A percentile compares a stretch with the other conserved stretches of the same genome.
phyloP scores from a whole-genome alignment of 92 coral and sea anemone species.

The Nematostella vectensis region DNA sequence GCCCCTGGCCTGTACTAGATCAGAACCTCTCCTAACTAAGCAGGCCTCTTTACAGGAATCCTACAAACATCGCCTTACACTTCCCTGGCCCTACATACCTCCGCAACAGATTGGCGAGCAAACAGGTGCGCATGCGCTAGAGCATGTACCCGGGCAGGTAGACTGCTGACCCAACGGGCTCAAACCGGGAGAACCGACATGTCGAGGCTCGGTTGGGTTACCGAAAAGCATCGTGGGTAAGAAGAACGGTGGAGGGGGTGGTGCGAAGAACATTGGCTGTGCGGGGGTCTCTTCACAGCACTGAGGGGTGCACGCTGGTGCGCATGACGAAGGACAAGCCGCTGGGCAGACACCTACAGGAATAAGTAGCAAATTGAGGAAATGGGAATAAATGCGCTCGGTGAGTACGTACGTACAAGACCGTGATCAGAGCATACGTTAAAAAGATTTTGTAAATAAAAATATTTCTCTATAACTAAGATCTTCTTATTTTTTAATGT shows the following conservation, averaged over 20 bases:
- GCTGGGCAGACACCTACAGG: slow-evolving; percentile 34
- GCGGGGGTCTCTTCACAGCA: slow-evolving; percentile 44
- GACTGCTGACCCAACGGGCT: slow-evolving; percentile 15
- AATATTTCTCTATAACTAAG: no score
- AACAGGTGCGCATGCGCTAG: slow-evolving; percentile 21
- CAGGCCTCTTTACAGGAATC: no score
- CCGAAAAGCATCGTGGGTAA: slow-evolving; percentile 8
- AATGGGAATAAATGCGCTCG: background rate
- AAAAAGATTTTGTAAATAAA: no score
- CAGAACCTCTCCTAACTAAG: no score
- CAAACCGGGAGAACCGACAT: slow-evolving; percentile 14
- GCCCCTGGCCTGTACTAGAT: no score
- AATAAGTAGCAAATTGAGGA: background rate
- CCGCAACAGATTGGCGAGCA: slow-evolving; percentile 22
- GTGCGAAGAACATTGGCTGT: slow-evolving; percentile 16
- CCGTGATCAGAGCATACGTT: no score
- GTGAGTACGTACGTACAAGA: no score
- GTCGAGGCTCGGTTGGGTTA: slow-evolving; percentile 2
- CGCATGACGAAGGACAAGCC: slow-evolving; percentile 56
- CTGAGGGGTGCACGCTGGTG: slow-evolving; percentile 50
- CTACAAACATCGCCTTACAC: no score
- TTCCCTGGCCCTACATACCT: no score
- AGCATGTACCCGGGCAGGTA: slow-evolving; percentile 6
- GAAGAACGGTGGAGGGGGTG: slow-evolving; percentile 29
- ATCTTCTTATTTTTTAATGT: no score